Evolutionary conservation across 2,888 invertebrate species (phyloP), one percentile per base, ranked within the genome.

Genomic region (Sylvicola fuscatus): DNA sequence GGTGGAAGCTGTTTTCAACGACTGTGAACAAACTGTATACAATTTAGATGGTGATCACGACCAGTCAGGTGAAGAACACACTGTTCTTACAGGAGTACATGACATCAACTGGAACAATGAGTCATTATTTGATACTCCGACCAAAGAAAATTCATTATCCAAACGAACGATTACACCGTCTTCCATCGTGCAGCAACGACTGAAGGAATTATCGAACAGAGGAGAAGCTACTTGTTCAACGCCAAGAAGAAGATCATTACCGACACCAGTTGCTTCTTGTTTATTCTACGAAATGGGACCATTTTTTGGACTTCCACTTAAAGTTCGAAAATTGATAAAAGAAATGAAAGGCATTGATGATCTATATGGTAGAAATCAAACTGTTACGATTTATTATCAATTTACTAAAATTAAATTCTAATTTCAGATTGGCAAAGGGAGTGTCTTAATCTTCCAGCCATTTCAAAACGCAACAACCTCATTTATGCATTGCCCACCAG

Each of bases 401-500:
- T 36, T 35, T n/a, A 21, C 21, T 21, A 4, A 21, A 21, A 21
- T 21, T 29, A 36, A 11, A 3, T 13, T 14, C 29, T 27, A n/a
- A 36, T 56, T 60, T 14, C 49, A 89, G 92, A 83, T 44, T 95
- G 95, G 95, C 95, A 97, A 62, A 69, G 81, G 45, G 86, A 92
- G 58, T 95, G 93, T 52, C 61, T 95, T 3, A 72, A 68, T 40
- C 61, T 89, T 27, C 66, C 72, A n/a, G 78, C 83, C 3, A 64
- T 90, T 15, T 60, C 65, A 39, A 56, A 70, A 10, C 68, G 77
- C 29, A 66, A 64, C 42, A 97, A 97, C 61, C 64, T 95, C 31
- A 77, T 97, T 40, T 89, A 93, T 51, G 84, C 89, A 0, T 56
- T 95, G 30, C 95, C 97, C 1, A 97, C 95, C 1, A 92, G 93